Conservation (phyloP, 2,113 vertebrate genomes). For the Rhynchomys soricoides region DNA sequence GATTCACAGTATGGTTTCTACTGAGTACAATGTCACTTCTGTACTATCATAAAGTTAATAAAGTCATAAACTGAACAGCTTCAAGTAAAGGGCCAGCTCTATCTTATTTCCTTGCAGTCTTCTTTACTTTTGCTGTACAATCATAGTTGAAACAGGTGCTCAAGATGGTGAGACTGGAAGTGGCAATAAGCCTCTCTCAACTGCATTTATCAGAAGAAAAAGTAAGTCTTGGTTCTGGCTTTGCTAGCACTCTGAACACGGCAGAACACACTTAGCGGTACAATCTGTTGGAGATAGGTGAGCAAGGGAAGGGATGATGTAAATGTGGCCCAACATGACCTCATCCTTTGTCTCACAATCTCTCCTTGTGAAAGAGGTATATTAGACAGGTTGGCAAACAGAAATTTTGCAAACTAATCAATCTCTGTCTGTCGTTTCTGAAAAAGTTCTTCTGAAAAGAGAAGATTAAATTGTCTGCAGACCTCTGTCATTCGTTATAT, state of each 20-base stretch:
- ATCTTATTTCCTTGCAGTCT: not conserved
- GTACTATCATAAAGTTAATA: not conserved
- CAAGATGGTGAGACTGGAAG: not conserved
- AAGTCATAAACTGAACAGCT: not conserved
- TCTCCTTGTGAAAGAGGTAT: not conserved
- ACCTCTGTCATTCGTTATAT: not conserved
- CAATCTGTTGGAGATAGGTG: not conserved
- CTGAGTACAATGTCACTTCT: not conserved
- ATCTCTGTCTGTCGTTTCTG: not conserved
- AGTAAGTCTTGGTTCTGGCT: not conserved
- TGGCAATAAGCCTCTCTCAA: not conserved
- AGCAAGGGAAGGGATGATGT: not conserved
- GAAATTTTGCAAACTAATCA: not conserved
- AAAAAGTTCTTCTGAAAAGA: conserved; percentile 24
- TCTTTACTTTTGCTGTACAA: not conserved
- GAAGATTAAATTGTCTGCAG: not conserved
- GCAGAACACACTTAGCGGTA: not conserved
- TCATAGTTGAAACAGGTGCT: not conserved
- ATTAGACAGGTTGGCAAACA: not conserved
- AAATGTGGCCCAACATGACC: not conserved
- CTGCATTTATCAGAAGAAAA: not conserved
- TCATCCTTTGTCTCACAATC: not conserved
- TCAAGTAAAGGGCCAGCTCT: no score
- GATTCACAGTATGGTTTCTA: not conserved
- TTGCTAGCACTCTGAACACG: not conserved